Conservation (phyloP, 2,113 vertebrate species). For the Solea senegalensis region DNA sequence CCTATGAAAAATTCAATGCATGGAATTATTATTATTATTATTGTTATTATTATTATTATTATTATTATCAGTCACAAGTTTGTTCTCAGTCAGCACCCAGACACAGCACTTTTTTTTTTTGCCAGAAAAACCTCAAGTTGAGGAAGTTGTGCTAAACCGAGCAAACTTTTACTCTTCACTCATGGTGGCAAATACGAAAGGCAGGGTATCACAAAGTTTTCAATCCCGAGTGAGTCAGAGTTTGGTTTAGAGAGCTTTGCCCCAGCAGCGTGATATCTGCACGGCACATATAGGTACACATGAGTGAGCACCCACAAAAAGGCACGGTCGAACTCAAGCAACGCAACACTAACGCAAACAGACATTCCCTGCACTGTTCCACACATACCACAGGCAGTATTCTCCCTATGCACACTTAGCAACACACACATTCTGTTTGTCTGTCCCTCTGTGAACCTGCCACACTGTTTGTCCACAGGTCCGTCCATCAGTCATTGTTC, state of each 20-base stretch:
- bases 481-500: constrained; percentile 55
- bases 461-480: constrained; percentile 48
- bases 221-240: constrained; percentile 66
- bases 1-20: constrained; percentile 19
- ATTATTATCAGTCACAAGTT: not conserved
- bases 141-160: constrained; percentile 69
- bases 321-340: constrained; percentile 56
- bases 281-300: constrained; percentile 73
- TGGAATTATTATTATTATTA: constrained; percentile 10
- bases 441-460: constrained; percentile 47
- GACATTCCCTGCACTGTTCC: constrained; percentile 34
- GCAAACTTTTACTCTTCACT: constrained; percentile 70
- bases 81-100: constrained; percentile 36
- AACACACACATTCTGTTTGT: constrained; percentile 46
- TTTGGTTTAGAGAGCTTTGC: constrained; percentile 58
- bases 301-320: constrained; percentile 61
- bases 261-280: constrained; percentile 69
- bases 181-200: constrained; percentile 64
- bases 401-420: constrained; percentile 65
- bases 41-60: constrained; percentile 19
- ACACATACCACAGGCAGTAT: constrained; percentile 58
- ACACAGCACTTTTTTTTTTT: constrained; percentile 37
- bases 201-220: constrained; percentile 66
- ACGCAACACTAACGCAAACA: constrained; percentile 63
- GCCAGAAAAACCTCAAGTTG: constrained; percentile 49